phyloP scores from a whole-genome alignment of 2,888 invertebrate genomes.

The Coelogynopora nodosa region DNA sequence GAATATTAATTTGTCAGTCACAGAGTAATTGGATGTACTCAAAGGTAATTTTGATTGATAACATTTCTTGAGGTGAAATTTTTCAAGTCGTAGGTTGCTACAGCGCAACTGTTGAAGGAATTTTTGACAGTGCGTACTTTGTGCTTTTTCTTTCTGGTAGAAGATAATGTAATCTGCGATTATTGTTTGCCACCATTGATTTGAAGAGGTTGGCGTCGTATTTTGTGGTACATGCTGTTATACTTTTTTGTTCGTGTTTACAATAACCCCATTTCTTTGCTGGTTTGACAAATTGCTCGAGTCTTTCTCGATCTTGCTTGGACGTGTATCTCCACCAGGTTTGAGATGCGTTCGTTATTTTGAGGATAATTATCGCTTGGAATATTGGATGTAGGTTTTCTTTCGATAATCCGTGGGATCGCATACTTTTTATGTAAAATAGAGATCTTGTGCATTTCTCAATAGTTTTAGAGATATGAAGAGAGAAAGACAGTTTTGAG shows the following conservation, averaged over 20 bases:
- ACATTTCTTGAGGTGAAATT: constrained; percentile 12
- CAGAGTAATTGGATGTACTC: neutral
- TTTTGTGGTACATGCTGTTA: constrained; percentile 15
- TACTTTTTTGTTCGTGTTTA: constrained; percentile 27
- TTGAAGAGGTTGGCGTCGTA: constrained; percentile 25
- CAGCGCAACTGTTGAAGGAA: constrained; percentile 18
- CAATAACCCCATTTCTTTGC: constrained; percentile 21
- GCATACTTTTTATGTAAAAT: constrained; percentile 31
- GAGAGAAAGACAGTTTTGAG: constrained; percentile 19
- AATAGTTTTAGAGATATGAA: neutral
- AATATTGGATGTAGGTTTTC: constrained; percentile 22
- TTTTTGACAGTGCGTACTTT: constrained; percentile 12
- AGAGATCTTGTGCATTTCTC: neutral
- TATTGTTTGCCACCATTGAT: constrained; percentile 24
- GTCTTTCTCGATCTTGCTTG: constrained; percentile 25
- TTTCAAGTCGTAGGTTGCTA: constrained; percentile 31
- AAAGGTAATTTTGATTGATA: constrained; percentile 23
- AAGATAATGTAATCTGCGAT: constrained; percentile 1
- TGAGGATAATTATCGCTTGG: constrained; percentile 13
- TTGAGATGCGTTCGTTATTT: constrained; percentile 24
- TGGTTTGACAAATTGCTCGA: constrained; percentile 13
- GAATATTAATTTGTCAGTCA: constrained; percentile 11
- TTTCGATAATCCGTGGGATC: constrained; percentile 14
- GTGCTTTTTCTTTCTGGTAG: constrained; percentile 25
- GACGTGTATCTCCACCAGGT: neutral